phyloP scores from a whole-genome alignment of 2,888 invertebrate genomes.

The Thysanoteuthis rhombus region DNA sequence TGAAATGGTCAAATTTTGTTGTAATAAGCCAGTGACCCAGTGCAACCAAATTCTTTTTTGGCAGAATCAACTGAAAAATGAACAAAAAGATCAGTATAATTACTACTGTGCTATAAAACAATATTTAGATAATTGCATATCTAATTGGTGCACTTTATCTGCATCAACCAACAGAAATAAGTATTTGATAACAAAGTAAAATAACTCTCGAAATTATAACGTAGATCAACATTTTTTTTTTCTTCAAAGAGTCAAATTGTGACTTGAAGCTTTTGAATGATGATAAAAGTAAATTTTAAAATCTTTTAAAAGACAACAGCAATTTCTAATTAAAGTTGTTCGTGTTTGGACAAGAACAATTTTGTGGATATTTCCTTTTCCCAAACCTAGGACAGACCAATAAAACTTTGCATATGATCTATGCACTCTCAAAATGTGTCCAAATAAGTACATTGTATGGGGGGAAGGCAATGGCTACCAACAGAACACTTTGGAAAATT shows the following conservation, averaged over 20 bases:
- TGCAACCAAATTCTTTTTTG: neutral
- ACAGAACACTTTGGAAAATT: too few relatives aligned
- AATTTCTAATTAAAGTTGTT: neutral
- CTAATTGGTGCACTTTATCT: neutral
- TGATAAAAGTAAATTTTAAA: neutral
- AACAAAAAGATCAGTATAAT: neutral
- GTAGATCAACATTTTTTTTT: neutral
- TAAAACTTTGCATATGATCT: neutral
- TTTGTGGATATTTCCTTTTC: too few relatives aligned
- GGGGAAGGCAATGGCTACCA: neutral
- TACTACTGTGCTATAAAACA: too few relatives aligned
- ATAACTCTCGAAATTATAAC: neutral
- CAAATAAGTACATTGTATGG: neutral
- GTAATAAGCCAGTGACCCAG: neutral
- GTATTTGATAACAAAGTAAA: too few relatives aligned
- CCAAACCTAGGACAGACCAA: neutral
- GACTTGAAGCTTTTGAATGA: too few relatives aligned
- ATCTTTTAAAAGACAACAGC: neutral
- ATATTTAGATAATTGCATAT: neutral
- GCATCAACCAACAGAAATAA: neutral
- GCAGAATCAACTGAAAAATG: neutral
- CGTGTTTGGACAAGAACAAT: too few relatives aligned
- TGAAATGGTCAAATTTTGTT: neutral
- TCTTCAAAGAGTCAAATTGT: neutral
- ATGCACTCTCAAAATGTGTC: too few relatives aligned